Percentiles rank a stretch among this genome's conserved stretches.
Evolutionary conservation across 1,140 invertebrate genomes (phyloP).

Genomic region (Ceratosolen solmsi): DNA sequence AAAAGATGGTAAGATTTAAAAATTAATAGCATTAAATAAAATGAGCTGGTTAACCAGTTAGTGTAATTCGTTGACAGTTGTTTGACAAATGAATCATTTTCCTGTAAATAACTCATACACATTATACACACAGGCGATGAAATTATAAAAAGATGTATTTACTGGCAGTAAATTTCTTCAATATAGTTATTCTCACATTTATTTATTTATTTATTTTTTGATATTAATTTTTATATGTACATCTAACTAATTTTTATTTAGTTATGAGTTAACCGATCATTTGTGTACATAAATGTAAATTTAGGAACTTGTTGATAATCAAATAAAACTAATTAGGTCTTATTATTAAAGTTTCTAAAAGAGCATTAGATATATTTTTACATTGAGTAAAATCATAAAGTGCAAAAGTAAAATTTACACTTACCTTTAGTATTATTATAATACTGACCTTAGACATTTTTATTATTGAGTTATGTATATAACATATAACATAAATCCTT

Average conservation of each 20-base stretch:
- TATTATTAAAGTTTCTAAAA: too few relatives aligned
- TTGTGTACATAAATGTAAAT: neutral
- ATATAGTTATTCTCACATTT: neutral
- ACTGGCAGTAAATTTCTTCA: neutral
- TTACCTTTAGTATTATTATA: neutral
- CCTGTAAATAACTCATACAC: neutral
- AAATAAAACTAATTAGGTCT: too few relatives aligned
- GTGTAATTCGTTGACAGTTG: conserved; percentile 5
- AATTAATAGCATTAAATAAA: conserved; percentile 32
- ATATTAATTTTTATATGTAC: neutral
- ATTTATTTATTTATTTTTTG: neutral
- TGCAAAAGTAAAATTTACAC: too few relatives aligned
- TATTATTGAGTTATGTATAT: neutral
- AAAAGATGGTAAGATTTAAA: conserved; percentile 41
- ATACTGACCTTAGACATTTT: neutral
- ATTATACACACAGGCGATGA: neutral
- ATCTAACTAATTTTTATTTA: neutral
- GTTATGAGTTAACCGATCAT: too few relatives aligned
- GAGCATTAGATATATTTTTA: too few relatives aligned
- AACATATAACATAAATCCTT: neutral
- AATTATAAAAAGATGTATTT: neutral
- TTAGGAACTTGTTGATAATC: neutral
- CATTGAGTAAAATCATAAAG: too few relatives aligned
- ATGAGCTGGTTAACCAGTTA: neutral
- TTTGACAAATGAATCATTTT: conserved; percentile 16